Base-by-base conservation (phyloP, 2,113 vertebrate genomes). In the Promerops cafer region DNA sequence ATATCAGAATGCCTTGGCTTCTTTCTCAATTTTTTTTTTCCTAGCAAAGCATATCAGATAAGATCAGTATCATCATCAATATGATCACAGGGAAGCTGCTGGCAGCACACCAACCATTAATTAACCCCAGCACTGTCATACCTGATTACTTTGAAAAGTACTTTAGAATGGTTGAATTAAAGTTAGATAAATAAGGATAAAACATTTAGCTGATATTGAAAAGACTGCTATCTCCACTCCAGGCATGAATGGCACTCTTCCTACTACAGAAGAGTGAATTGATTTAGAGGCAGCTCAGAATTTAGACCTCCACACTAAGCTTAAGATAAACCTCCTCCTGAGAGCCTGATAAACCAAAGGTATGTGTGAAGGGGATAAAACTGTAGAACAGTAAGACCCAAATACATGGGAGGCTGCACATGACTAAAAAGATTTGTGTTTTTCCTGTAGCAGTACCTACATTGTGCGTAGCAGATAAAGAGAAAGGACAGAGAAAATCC, bases 21-120 rank as follows among this genome's bases (percentile, higher is more conserved):
- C 82, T 88, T 80, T 44, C 63, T 49, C 2, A 3, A 52, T 54
- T 37, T 19, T 83, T 90, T 90, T 91, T 92, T 52, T 30, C 74
- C 52, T 3, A 66, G 79, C 37, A 86, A 90, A 93, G 76, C 39
- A 6, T 77, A 94, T 81, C 93, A 95, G 85, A 86, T 86, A 91
- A 96, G 88, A 96, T 97, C 88, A 92, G 95, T 83, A 93, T 96
- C 93, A 94, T 57, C 88, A 96, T 93, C 94, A 94, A 84, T 95
- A 96, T 53, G 64, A 82, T 84, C 64, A 53, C 8, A 0, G 68
- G 85, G 83, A 93, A 89, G 72, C 94, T 96, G 72, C 75, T 96
- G 94, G 94, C 86, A 95, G 94, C 83, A 71, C 78, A 90, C 90
- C 93, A 94, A 83, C 80, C 60, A 88, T 68, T 95, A 97, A 96